Percentiles rank a stretch among this genome's conserved stretches.
phyloP scores from a whole-genome alignment of 2,888 invertebrate genomes.

The Drosophila demipolita region DNA sequence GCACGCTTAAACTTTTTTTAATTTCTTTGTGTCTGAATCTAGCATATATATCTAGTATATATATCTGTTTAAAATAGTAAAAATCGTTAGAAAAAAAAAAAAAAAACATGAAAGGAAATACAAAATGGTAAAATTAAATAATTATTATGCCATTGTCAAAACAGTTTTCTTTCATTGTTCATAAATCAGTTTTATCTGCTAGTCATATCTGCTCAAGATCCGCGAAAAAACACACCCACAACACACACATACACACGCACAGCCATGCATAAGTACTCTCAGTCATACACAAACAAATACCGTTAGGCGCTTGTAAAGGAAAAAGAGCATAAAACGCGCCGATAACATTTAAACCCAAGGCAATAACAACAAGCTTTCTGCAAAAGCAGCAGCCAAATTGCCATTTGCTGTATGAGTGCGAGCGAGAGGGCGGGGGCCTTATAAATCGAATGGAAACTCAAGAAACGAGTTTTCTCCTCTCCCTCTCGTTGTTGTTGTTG shows the following conservation, averaged over 20 bases:
- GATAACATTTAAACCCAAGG: slow-evolving; percentile 73
- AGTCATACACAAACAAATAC: slow-evolving; percentile 25
- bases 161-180: no score
- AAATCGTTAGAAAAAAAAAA: background rate
- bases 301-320: slow-evolving; percentile 63
- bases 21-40: background rate
- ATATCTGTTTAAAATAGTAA: background rate
- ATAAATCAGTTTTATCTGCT: background rate
- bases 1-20: no score
- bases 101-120: background rate
- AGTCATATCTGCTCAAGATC: slow-evolving; percentile 6
- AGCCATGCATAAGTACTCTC: background rate
- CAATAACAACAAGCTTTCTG: slow-evolving; percentile 43
- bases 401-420: slow-evolving; percentile 9
- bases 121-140: background rate
- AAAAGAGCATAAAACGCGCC: slow-evolving; percentile 50
- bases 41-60: background rate
- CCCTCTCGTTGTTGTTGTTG: slow-evolving; percentile 12
- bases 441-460: slow-evolving; percentile 33
- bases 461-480: slow-evolving; percentile 57
- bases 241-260: slow-evolving; percentile 4
- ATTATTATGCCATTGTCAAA: background rate
- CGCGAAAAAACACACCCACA: background rate
- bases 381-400: slow-evolving; percentile 34
- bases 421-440: background rate